Percentiles rank a stretch among this genome's conserved stretches.
Evolutionary conservation across 2,797 vertebrate species (phyloP).

Genomic region (Tiaroga cobitis): DNA sequence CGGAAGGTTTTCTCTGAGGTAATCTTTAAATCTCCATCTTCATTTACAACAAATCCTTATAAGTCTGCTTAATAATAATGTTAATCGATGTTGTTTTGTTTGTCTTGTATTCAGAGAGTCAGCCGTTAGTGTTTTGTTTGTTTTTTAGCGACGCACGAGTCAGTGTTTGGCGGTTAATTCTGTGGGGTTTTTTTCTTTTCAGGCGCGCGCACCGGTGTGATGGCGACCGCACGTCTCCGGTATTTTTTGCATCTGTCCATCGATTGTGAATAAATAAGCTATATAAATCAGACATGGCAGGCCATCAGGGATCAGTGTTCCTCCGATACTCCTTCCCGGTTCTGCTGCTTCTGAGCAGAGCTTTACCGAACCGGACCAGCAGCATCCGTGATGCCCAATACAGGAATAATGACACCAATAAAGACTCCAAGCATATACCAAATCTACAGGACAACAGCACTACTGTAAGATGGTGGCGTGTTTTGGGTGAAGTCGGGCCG

Average conservation of each 20-base stretch:
- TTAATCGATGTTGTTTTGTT: neutral
- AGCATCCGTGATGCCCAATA: slow-evolving; percentile 49
- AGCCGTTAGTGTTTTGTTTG: neutral
- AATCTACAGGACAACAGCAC: slow-evolving; percentile 57
- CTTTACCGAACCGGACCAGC: slow-evolving; percentile 50
- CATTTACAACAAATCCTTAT: no score
- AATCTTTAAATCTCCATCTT: neutral
- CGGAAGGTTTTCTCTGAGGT: slow-evolving; percentile 1
- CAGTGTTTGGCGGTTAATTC: neutral
- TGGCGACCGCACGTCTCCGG: slow-evolving; percentile 60
- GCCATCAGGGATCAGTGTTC: slow-evolving; percentile 62
- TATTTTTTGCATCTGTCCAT: slow-evolving; percentile 47
- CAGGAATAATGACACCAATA: slow-evolving; percentile 37
- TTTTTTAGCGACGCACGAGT: neutral
- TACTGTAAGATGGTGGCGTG: slow-evolving; percentile 56
- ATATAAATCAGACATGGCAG: slow-evolving; percentile 68
- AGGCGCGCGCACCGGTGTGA: slow-evolving; percentile 51
- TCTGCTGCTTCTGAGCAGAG: slow-evolving; percentile 69
- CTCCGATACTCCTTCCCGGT: slow-evolving; percentile 67
- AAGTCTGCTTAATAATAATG: neutral
- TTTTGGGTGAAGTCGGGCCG: slow-evolving; percentile 62
- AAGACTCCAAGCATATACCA: slow-evolving; percentile 50
- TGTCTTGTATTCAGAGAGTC: neutral
- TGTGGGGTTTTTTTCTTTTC: neutral
- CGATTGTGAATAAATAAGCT: slow-evolving; percentile 57